Percentiles rank a stretch among this genome's conserved stretches.
Conservation (phyloP, 2,113 vertebrate species). For the Megaceryle torquata region DNA sequence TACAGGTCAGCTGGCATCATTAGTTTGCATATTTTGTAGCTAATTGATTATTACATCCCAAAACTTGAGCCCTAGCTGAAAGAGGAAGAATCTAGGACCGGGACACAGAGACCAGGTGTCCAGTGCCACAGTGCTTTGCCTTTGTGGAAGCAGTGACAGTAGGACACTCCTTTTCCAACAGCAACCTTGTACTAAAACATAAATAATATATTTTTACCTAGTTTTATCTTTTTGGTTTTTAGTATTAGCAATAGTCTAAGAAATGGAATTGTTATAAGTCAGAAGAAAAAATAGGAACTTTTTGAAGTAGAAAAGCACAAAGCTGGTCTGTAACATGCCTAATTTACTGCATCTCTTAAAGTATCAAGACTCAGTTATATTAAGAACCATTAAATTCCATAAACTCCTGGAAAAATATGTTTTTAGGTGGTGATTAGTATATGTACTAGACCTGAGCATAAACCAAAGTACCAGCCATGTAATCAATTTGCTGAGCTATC, state of each 20-base stretch:
- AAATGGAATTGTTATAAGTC: not conserved
- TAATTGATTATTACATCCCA: not conserved
- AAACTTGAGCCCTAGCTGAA: not conserved
- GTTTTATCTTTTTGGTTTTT: not conserved
- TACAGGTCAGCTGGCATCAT: not conserved
- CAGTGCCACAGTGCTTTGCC: not conserved
- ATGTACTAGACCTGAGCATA: not conserved
- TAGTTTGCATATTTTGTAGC: not conserved
- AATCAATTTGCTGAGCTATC: not conserved
- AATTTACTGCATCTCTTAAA: not conserved
- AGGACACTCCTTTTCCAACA: not conserved
- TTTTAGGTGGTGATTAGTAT: not conserved
- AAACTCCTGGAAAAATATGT: not conserved
- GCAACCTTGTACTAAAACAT: not conserved
- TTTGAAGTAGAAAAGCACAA: not conserved
- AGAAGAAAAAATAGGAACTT: not conserved
- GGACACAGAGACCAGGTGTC: not conserved
- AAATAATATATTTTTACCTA: not conserved
- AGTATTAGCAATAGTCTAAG: not conserved
- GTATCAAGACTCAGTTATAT: not conserved
- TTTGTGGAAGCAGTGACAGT: not conserved
- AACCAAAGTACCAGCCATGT: not conserved
- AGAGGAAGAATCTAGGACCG: not conserved
- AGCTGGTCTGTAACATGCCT: not conserved
- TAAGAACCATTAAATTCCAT: not conserved